Evolutionary conservation across 2,113 vertebrate genomes (phyloP).

Genomic region (Cyprinus carpio): DNA sequence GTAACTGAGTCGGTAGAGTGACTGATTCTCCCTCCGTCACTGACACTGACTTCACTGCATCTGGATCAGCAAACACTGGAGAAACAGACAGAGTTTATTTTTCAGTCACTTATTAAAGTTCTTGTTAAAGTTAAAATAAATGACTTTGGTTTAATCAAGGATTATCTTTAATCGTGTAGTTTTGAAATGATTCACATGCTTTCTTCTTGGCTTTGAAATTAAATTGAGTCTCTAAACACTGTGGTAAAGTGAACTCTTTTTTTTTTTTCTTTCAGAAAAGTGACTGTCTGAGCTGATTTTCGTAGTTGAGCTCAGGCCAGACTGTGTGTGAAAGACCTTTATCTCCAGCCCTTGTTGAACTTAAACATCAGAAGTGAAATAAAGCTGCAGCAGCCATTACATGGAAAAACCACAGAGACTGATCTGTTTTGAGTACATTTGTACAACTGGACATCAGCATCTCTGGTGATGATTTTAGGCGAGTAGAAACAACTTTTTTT

Average conservation of each 20-base stretch:
- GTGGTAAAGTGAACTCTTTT: neutral
- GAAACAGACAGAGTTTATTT: neutral
- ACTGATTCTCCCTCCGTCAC: too few species aligned
- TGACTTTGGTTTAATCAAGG: too few species aligned
- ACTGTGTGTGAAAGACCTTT: neutral
- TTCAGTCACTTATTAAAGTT: neutral
- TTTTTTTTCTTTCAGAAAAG: too few species aligned
- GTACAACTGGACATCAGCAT: too few species aligned
- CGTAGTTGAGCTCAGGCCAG: neutral
- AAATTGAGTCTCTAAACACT: neutral
- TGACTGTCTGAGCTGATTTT: neutral
- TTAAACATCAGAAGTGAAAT: neutral
- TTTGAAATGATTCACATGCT: neutral
- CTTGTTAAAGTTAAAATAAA: neutral
- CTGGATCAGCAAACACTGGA: neutral
- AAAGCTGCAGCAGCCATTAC: neutral
- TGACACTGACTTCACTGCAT: too few species aligned
- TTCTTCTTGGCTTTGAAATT: neutral
- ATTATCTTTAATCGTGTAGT: too few species aligned
- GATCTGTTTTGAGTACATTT: too few species aligned
- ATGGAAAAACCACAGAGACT: neutral
- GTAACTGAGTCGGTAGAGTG: too few species aligned
- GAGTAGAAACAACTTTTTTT: too few species aligned
- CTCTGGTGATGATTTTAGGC: too few species aligned
- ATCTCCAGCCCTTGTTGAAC: neutral